phyloP scores from a whole-genome alignment of 2,888 invertebrate species.

The Tenodera sinensis region DNA sequence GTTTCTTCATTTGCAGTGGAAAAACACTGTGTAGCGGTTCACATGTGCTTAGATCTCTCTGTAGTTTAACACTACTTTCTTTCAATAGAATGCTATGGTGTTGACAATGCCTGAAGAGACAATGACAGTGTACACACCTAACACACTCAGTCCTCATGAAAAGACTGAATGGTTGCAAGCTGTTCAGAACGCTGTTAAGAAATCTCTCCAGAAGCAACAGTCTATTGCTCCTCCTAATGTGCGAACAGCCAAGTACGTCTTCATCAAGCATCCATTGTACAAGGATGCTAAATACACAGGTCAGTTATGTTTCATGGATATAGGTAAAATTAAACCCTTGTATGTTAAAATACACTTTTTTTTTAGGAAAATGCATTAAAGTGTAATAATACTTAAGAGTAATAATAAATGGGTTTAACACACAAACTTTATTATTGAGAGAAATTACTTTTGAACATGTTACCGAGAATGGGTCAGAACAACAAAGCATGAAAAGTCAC shows the following conservation, averaged over 20 bases:
- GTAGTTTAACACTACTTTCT: background rate
- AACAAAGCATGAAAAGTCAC: too few species aligned
- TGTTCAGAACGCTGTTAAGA: slow-evolving; percentile 69
- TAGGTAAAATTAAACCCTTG: too few species aligned
- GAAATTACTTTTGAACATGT: too few species aligned
- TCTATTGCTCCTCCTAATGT: slow-evolving; percentile 65
- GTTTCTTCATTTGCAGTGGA: too few species aligned
- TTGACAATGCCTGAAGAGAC: slow-evolving; percentile 77
- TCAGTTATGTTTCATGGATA: slow-evolving; percentile 29
- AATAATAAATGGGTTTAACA: too few species aligned
- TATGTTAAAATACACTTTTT: too few species aligned
- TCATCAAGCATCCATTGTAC: slow-evolving; percentile 65
- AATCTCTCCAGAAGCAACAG: slow-evolving; percentile 58
- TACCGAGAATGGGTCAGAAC: too few species aligned
- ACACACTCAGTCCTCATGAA: slow-evolving; percentile 62
- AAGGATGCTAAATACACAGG: slow-evolving; percentile 77
- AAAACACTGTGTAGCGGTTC: too few species aligned
- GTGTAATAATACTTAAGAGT: too few species aligned
- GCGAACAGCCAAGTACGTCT: slow-evolving; percentile 69
- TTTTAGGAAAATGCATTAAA: too few species aligned
- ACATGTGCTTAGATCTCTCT: too few species aligned
- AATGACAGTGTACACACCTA: slow-evolving; percentile 61
- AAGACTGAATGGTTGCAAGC: slow-evolving; percentile 78
- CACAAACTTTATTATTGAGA: too few species aligned
- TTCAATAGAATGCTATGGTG: slow-evolving; percentile 55